phyloP scores from a whole-genome alignment of 1,140 invertebrate genomes.

The Prorops nasuta region DNA sequence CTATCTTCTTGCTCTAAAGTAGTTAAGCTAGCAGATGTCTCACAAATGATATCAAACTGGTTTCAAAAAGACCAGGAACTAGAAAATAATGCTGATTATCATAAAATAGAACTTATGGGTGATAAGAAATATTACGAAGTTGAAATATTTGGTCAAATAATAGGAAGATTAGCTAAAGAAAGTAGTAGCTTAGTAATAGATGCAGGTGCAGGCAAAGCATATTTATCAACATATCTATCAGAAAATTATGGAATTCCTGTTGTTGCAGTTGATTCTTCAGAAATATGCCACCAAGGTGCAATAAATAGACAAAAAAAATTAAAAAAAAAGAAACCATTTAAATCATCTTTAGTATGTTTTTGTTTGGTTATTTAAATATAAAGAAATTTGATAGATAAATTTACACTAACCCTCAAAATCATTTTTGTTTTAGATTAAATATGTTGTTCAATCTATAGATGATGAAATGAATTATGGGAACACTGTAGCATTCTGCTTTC shows the following conservation, averaged over 20 bases:
- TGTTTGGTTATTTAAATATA: not conserved
- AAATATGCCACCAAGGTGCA: constrained; percentile 65
- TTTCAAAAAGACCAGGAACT: not conserved
- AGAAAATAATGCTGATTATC: not conserved
- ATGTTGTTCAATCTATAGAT: constrained; percentile 37
- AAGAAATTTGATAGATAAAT: not conserved
- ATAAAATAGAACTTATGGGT: constrained; percentile 65
- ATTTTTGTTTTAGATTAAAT: constrained; percentile 35
- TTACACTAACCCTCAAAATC: not conserved
- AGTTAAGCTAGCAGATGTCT: constrained; percentile 14
- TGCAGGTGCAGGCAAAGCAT: constrained; percentile 84
- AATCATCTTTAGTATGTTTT: constrained; percentile 4
- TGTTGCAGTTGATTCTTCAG: constrained; percentile 75
- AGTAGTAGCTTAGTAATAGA: constrained; percentile 64
- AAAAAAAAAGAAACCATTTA: constrained; percentile 25
- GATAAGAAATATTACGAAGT: constrained; percentile 85
- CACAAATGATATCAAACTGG: not conserved
- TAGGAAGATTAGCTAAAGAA: constrained; percentile 31
- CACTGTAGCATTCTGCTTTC: constrained; percentile 56
- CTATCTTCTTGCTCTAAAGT: constrained; percentile 26
- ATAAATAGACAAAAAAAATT: constrained; percentile 60
- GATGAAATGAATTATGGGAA: constrained; percentile 55
- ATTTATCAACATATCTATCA: constrained; percentile 73
- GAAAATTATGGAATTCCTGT: constrained; percentile 70
- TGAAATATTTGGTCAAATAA: constrained; percentile 53